Evolutionary conservation across 2,888 invertebrate genomes (phyloP).

Genomic region (Abrostola tripartita): DNA sequence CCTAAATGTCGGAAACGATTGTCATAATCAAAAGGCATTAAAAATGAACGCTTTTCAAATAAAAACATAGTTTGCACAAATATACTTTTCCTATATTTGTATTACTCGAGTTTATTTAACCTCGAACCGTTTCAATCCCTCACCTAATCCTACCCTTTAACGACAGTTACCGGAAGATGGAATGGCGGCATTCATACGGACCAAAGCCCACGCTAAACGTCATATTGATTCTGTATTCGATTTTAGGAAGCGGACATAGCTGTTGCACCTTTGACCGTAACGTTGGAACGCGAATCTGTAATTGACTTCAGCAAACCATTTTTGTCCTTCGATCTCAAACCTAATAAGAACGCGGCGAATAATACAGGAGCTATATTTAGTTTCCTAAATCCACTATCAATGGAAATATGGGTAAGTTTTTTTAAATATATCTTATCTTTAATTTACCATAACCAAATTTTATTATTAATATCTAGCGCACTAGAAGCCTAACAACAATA

Average conservation of each 20-base stretch:
- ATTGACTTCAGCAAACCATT: slow-evolving; percentile 99
- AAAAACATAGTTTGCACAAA: too few species aligned
- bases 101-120: too few species aligned
- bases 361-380: slow-evolving; percentile 97
- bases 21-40: too few species aligned
- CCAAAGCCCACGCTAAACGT: not conserved
- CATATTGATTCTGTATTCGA: slow-evolving; percentile 8
- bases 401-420: slow-evolving; percentile 95
- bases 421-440: not conserved
- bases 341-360: slow-evolving; percentile 95
- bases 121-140: too few species aligned
- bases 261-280: slow-evolving; percentile 98
- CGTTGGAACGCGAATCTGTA: slow-evolving; percentile 96
- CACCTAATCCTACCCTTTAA: too few species aligned
- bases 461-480: not conserved
- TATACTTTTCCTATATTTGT: too few species aligned
- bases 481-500: not conserved
- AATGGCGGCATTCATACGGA: too few species aligned
- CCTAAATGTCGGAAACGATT: too few species aligned
- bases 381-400: slow-evolving; percentile 87
- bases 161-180: too few species aligned
- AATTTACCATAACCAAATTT: not conserved
- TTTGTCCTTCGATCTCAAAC: slow-evolving; percentile 98
- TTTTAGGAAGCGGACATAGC: slow-evolving; percentile 97
- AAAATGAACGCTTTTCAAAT: too few species aligned